Evolutionary conservation across 2,113 vertebrate genomes (phyloP), one percentile per base, ranked within the genome.

Genomic region (Syngnathus floridae): DNA sequence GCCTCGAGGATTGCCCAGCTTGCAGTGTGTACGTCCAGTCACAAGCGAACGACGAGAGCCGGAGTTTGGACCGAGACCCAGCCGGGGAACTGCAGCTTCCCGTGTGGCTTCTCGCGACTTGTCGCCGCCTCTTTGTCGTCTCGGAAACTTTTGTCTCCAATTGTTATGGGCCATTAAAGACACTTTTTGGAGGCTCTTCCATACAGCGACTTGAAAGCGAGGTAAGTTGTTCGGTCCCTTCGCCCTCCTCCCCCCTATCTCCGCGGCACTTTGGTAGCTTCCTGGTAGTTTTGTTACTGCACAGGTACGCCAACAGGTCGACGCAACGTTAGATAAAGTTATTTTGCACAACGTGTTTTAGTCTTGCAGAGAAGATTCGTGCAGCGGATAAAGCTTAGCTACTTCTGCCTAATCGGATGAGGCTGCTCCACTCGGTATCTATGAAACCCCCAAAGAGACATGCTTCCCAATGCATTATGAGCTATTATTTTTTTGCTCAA

Each of bases 161-260:
- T 61, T 73, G 74, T 84, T 72, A 91, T 91, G 89, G 89, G 86
- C 77, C 62, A 84, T 61, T 90, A 86, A 78, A 45, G 5, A 71
- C 56, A 66, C n/a, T 66, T 69, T 59, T 66, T 64, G 21, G 17
- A 73, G 59, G 60, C 21, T 6, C 65, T 37, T 35, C 21, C 21
- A 1, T 59, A 61, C 41, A 73, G 41, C 45, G 71, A 84, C 73
- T 78, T 66, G 10, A 63, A 72, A 69, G 73, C 81, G 75, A 87
- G 87, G 89, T 90, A 73, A 89, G 88, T 84, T 67, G 64, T 49
- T 49, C 57, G 14, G 56, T 31, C 65, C 65, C 35, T 22, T 48
- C 48, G n/a, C 64, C 31, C 14, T 11, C 54, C 19, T 10, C 38
- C 69, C 71, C 56, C 56, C 31, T 7, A 16, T 17, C 55, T 16